Percentiles rank a stretch among this genome's conserved stretches.
Conservation (phyloP, 2,888 invertebrate genomes). For the Pyrocoelia pectoralis region DNA sequence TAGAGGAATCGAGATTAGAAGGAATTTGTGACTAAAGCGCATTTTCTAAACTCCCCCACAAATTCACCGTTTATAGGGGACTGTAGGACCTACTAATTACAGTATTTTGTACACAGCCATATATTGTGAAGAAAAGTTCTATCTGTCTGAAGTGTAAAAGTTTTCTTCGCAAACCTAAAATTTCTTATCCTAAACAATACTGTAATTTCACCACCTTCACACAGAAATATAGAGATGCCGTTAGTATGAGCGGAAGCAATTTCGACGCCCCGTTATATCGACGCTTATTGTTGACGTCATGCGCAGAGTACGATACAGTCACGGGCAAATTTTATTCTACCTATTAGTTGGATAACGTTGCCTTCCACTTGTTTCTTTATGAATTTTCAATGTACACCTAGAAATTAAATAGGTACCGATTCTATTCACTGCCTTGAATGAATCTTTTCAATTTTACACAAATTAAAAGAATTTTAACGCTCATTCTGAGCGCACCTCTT, state of each 20-base stretch:
- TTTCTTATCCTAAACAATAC: no score
- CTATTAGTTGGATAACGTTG: not conserved
- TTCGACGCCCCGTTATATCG: conserved; percentile 45
- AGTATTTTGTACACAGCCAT: no score
- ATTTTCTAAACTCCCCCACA: no score
- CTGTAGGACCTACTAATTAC: no score
- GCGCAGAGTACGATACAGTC: conserved; percentile 42
- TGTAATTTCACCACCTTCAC: not conserved
- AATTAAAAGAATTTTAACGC: not conserved
- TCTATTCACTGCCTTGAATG: no score
- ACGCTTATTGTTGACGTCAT: conserved; percentile 47
- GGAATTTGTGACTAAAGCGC: no score
- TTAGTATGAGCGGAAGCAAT: conserved; percentile 1
- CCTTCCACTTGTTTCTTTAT: not conserved
- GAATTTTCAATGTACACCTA: not conserved
- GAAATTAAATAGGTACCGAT: no score
- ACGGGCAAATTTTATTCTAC: conserved; percentile 30
- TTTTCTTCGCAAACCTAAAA: no score
- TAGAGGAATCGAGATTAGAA: no score
- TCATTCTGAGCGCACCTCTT: not conserved
- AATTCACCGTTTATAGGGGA: no score
- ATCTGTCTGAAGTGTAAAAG: no score
- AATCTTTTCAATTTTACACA: not conserved
- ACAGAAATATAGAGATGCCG: conserved; percentile 13
- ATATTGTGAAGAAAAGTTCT: no score